Base-by-base conservation (phyloP, 2,888 invertebrate genomes). In the Agrotis puta region DNA sequence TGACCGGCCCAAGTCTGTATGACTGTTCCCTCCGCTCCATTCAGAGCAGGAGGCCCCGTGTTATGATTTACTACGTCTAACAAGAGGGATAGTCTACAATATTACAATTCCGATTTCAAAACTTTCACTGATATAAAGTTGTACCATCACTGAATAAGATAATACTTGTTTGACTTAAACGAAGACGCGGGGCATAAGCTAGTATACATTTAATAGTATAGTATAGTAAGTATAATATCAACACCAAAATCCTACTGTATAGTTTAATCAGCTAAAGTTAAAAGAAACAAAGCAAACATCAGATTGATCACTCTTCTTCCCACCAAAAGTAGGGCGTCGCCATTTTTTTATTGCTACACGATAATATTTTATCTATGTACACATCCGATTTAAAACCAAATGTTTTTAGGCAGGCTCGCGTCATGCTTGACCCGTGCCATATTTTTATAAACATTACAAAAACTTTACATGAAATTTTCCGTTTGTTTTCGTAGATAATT, bases 341-440 rank as follows among this genome's bases (percentile, higher is more conserved):
- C 78, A 72, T 71, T 47, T 79, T 72, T 18, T 33, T 63, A 48
- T 57, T 53, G 69, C 24, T 79, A 43, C 24, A 59, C 20, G 69
- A 75, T 72, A n/a, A n/a, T 54, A 27, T 18, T 63, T 83, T 81
- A 81, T 83, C 81, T 76, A 16, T 59, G 53, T 72, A 45, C 14
- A 58, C 14, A 53, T 72, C 24, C 58, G 63, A 74, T 70, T 47
- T 16, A 14, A 67, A 68, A 69, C 63, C 33, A 33, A 77, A 58
- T 45, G n/a, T n/a, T 54, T 2, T 24, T 33, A 51, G 39, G 39
- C 13, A 16, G 51, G 24, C 48, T 57, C 48, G 50, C 77, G 64
- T 70, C 71, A 67, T 67, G 48, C 27, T 51, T 67, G 77, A 62
- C 82, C 77, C 64, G 64, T 64, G 63, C 63, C 48, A 39, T 66